Evolutionary conservation across 2,113 vertebrate genomes (phyloP).

Genomic region (Actenoides hombroni): DNA sequence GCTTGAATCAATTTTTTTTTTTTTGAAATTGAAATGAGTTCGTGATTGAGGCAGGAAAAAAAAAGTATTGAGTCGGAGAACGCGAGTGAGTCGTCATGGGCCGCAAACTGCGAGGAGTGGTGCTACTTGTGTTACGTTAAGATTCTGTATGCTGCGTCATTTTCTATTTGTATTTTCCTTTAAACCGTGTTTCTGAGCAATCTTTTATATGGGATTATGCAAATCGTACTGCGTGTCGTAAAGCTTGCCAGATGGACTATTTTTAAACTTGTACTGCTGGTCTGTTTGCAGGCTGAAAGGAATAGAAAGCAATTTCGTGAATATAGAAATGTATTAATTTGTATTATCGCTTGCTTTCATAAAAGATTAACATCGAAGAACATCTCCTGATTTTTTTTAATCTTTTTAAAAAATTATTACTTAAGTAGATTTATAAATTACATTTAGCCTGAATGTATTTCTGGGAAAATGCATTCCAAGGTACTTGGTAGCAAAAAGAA

Average conservation of each 20-base stretch:
- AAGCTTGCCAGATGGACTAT: neutral
- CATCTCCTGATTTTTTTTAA: neutral
- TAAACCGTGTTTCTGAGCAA: neutral
- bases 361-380: neutral
- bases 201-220: neutral
- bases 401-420: too few relatives aligned
- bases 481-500: neutral
- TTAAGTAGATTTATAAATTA: neutral
- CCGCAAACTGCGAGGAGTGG: neutral
- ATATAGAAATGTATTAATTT: neutral
- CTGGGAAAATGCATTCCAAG: neutral
- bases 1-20: too few relatives aligned
- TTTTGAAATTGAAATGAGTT: neutral
- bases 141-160: neutral
- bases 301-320: neutral
- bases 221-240: neutral
- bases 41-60: too few relatives aligned
- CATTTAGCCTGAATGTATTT: neutral
- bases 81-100: accelerated
- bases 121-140: neutral
- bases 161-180: neutral
- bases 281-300: neutral
- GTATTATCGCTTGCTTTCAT: neutral
- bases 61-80: accelerated
- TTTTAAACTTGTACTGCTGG: neutral